Percentiles rank a stretch among this genome's conserved stretches.
phyloP scores from a whole-genome alignment of 1,140 invertebrate genomes.

The Eueides isabella region DNA sequence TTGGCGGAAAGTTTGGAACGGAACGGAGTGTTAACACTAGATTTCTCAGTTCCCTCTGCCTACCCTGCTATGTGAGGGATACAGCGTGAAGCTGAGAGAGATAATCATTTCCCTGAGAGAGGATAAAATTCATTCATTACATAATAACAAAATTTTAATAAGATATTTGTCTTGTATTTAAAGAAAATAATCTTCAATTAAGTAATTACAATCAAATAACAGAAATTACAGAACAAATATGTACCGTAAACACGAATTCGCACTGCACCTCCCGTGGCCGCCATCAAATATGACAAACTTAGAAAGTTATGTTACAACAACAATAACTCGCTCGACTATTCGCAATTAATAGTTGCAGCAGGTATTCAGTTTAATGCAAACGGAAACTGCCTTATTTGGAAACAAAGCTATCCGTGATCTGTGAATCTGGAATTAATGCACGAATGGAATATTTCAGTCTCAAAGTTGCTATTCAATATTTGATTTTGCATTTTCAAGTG shows the following conservation, averaged over 20 bases:
- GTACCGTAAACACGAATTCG: neutral
- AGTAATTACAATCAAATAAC: neutral
- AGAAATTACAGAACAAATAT: neutral
- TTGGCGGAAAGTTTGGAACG: no score
- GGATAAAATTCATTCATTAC: no score
- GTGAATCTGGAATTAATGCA: constrained; percentile 1
- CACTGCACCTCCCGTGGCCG: neutral
- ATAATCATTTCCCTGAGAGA: no score
- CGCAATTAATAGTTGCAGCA: constrained; percentile 19
- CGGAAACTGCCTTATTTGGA: constrained; percentile 7
- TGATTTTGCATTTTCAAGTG: neutral
- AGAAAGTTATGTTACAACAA: constrained; percentile 6
- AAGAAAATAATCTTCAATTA: no score
- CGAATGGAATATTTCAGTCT: neutral
- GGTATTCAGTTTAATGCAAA: constrained; percentile 16
- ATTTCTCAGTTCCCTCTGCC: no score
- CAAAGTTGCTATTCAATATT: neutral
- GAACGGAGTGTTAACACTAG: no score
- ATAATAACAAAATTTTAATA: no score
- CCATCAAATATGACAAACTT: constrained; percentile 17
- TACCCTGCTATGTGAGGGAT: no score
- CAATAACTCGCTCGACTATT: constrained; percentile 8
- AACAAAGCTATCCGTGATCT: neutral
- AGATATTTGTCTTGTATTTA: no score
- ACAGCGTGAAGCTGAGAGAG: neutral